These are phyloP conservation scores for Deilephila elpenor DNA, from an alignment of 2,888 invertebrate genomes.

Conservation along the genomic window DNA sequence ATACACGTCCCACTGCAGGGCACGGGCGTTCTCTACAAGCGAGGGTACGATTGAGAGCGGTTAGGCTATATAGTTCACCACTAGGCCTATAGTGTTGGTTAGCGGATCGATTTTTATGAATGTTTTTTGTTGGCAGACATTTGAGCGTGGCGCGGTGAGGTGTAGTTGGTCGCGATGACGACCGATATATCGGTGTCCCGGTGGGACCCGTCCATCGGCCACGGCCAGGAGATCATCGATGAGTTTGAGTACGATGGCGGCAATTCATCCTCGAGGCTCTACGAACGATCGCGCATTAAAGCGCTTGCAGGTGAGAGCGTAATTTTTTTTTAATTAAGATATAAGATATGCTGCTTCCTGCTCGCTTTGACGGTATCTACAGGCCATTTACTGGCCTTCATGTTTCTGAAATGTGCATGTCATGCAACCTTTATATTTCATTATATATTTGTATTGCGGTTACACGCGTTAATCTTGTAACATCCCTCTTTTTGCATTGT, in stretches of 20 bases:
- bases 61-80: too few relatives aligned
- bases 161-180: constrained; percentile 89
- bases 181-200: constrained; percentile 98
- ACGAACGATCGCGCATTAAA: constrained; percentile 99
- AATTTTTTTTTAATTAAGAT: background rate
- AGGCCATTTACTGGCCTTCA: too few relatives aligned
- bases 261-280: constrained; percentile 98
- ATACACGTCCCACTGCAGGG: too few relatives aligned
- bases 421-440: too few relatives aligned
- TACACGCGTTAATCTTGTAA: too few relatives aligned
- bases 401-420: too few relatives aligned
- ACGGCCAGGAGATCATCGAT: constrained; percentile 96
- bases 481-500: too few relatives aligned
- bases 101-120: background rate
- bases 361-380: too few relatives aligned
- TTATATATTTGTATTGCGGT: too few relatives aligned
- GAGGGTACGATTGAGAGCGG: too few relatives aligned
- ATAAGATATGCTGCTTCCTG: background rate
- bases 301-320: constrained; percentile 94
- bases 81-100: too few relatives aligned
- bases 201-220: constrained; percentile 96
- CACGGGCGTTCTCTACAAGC: too few relatives aligned
- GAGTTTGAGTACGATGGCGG: constrained; percentile 99
- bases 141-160: constrained; percentile 79
- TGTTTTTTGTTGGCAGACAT: constrained; percentile 53